Base-by-base conservation (phyloP, 2,113 vertebrate genomes). In the Leuciscus idus region DNA sequence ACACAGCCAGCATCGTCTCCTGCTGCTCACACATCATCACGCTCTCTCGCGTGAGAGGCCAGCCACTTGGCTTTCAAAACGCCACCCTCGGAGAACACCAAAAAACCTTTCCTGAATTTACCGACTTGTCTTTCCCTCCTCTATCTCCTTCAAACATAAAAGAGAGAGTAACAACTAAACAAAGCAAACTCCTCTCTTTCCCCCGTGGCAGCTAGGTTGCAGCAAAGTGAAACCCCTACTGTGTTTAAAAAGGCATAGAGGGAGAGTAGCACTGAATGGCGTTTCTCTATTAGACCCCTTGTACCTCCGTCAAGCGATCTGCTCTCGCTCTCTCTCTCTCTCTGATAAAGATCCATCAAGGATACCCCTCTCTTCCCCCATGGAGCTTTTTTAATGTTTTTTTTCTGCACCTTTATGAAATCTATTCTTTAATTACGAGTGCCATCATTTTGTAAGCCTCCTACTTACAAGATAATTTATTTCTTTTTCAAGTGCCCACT, bases 401-500 rank as follows among this genome's bases (percentile, higher is more conserved):
- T 43, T 86, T 36, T 72, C 64, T 83, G 84, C 86, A 55, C 64
- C 46, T 68, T 83, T 83, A 83, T 68, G 81, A 87, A 88, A 91
- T 85, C 85, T 83, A 43, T 84, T 84, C 82, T 89, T 88, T 87
- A 91, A 91, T 92, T 90, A 90, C 83, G 13, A 48, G 74, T 80
- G 55, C 82, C n/a, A 48, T 91, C 85, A 64, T 87, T 89, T 89
- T 90, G 79, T 84, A 86, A 86, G 84, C 89, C 86, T 77, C 80
- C 87, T 70, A 80, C 83, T 85, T 86, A 87, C 88, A 85, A 89
- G 89, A 87, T 87, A 88, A 89, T 92, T 87, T 90, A 90, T 92
- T 85, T 83, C 61, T 82, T 87, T 91, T 93, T 89, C 87, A 92
- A 91, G 86, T 89, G 84, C 88, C 30, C 86, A 90, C 90, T 91